Conservation (phyloP, 2,888 invertebrate genomes). For the Volucella inanis region DNA sequence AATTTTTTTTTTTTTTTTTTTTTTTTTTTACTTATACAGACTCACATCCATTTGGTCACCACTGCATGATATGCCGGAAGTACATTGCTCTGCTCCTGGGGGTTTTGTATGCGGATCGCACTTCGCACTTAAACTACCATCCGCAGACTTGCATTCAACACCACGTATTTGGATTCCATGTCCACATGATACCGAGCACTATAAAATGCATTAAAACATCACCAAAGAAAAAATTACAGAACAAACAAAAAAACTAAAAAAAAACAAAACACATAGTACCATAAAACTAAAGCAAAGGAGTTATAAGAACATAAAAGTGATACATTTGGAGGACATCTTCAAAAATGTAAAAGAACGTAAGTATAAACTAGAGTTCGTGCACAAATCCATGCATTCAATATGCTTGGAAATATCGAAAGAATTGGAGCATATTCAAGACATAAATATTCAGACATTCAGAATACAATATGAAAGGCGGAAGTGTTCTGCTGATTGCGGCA, state of each 20-base stretch:
- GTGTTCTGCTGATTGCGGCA: constrained; percentile 13
- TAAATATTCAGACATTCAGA: constrained; percentile 5
- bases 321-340: constrained; percentile 54
- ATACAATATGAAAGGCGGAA: constrained; percentile 60
- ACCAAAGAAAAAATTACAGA: constrained; percentile 58
- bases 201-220: constrained; percentile 77
- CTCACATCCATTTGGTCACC: constrained; percentile 76
- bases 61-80: constrained; percentile 89
- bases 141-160: constrained; percentile 89
- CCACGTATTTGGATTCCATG: constrained; percentile 92
- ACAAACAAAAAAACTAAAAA: constrained; percentile 43
- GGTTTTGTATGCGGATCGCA: constrained; percentile 89
- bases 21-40: constrained; percentile 41
- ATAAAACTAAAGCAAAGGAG: constrained; percentile 32
- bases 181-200: constrained; percentile 98
- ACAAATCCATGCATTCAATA: constrained; percentile 69
- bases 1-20: constrained; percentile 22
- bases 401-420: constrained; percentile 33
- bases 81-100: constrained; percentile 88
- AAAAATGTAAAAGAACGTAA: constrained; percentile 44
- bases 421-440: constrained; percentile 10
- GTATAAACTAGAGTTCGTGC: constrained; percentile 30
- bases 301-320: constrained; percentile 64
- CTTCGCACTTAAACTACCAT: constrained; percentile 84
- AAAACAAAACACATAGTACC: constrained; percentile 39